These are phyloP conservation scores for Trichonephila clavata DNA, from an alignment of 1,140 invertebrate species.

Conservation along the genomic window DNA sequence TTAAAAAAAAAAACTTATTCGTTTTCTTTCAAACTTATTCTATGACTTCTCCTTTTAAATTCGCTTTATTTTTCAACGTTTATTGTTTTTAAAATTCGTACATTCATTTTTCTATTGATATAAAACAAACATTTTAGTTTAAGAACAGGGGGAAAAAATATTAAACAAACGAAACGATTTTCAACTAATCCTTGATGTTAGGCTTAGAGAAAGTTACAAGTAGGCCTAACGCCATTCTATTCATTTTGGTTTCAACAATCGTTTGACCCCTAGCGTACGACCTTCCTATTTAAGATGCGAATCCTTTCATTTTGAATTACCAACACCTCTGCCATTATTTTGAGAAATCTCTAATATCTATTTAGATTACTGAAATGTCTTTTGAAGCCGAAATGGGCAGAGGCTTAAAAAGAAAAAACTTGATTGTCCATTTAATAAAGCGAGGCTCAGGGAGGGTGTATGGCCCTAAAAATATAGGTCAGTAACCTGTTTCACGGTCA, in stretches of 20 bases:
- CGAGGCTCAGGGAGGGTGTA: slow-evolving; percentile 46
- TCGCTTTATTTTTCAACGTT: no score
- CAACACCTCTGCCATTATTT: neutral
- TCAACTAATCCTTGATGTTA: neutral
- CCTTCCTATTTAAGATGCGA: neutral
- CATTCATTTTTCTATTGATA: no score
- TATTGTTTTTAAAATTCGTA: no score
- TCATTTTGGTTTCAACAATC: neutral
- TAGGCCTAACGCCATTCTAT: neutral
- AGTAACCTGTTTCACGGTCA: slow-evolving; percentile 67
- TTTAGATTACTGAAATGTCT: neutral
- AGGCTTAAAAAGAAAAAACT: neutral
- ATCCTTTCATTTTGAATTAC: neutral
- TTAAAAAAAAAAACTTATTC: no score
- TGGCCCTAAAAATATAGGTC: slow-evolving; percentile 59
- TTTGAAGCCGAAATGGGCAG: neutral
- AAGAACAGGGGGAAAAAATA: no score
- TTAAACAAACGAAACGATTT: neutral
- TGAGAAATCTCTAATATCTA: slow-evolving; percentile 14
- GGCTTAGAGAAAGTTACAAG: slow-evolving; percentile 1
- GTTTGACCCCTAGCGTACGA: neutral
- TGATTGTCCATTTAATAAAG: slow-evolving; percentile 22
- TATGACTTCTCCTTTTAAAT: no score
- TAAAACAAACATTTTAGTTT: no score
- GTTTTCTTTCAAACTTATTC: no score